Percentiles rank a stretch among this genome's conserved stretches.
Conservation (phyloP, 2,888 invertebrate species). For the Pachycephus smyrnensis region DNA sequence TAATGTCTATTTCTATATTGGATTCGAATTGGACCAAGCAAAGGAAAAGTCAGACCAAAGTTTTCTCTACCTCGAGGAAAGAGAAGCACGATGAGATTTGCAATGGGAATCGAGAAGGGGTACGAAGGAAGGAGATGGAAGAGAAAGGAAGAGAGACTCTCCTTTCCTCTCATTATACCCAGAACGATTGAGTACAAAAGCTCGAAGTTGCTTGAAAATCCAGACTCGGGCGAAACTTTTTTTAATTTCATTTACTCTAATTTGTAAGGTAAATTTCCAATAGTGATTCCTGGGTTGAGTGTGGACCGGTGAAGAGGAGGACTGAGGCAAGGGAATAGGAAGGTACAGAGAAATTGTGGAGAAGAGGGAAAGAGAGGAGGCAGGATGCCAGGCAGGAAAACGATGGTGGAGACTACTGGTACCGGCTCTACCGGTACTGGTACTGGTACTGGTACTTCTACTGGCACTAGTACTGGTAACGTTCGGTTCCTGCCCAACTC, state of each 20-base stretch:
- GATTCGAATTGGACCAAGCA: too few species aligned
- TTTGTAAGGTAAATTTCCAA: constrained; percentile 65
- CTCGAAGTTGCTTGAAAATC: constrained; percentile 53
- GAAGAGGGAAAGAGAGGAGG: constrained; percentile 19
- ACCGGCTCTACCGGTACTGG: too few species aligned
- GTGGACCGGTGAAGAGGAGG: constrained; percentile 14
- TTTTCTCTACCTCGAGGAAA: too few species aligned
- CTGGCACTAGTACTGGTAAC: too few species aligned
- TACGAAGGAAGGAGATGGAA: constrained; percentile 14
- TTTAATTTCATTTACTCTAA: constrained; percentile 64
- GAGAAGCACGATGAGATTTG: constrained; percentile 11
- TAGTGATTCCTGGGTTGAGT: constrained; percentile 49
- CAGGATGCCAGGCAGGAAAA: too few species aligned
- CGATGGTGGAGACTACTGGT: too few species aligned
- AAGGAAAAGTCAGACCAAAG: too few species aligned
- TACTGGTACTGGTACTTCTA: too few species aligned
- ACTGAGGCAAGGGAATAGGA: constrained; percentile 7
- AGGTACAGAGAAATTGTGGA: constrained; percentile 7
- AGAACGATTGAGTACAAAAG: constrained; percentile 58
- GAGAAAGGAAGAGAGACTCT: constrained; percentile 24
- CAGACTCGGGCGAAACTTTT: constrained; percentile 53
- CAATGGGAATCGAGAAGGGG: constrained; percentile 5
- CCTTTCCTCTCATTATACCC: constrained; percentile 55
- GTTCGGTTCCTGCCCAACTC: constrained; percentile 13
- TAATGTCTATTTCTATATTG: too few species aligned